Evolutionary conservation across 1,140 invertebrate genomes (phyloP).

Genomic region (Brachionus manjavacas): DNA sequence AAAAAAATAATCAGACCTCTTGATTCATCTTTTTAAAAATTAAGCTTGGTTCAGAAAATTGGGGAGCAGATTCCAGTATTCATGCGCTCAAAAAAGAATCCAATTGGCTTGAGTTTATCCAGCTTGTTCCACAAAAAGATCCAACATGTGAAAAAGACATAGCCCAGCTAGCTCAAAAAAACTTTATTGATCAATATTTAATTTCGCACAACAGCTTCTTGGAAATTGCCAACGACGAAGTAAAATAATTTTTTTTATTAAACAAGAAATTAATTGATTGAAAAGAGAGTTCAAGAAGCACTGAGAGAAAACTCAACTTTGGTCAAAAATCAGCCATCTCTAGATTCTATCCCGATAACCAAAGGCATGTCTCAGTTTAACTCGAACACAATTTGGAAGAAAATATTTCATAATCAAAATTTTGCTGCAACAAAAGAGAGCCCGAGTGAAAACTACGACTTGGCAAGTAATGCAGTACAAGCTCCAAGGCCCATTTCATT

Average conservation of each 20-base stretch:
- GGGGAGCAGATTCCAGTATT: conserved; percentile 50
- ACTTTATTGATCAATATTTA: conserved; percentile 52
- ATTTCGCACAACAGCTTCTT: conserved; percentile 51
- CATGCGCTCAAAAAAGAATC: conserved; percentile 54
- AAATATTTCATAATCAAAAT: conserved; percentile 46
- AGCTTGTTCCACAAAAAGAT: conserved; percentile 50
- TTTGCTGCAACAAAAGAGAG: neutral
- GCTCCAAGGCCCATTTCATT: neutral
- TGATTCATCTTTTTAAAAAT: neutral
- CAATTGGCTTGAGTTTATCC: conserved; percentile 53
- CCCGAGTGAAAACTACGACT: neutral
- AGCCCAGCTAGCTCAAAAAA: conserved; percentile 49
- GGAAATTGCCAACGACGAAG: conserved; percentile 50
- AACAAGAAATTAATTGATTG: neutral
- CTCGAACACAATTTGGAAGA: conserved; percentile 50
- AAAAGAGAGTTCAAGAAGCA: conserved; percentile 53
- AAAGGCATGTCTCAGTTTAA: conserved; percentile 47
- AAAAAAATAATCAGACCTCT: too few species aligned
- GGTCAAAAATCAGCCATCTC: conserved; percentile 48
- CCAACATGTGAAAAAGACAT: conserved; percentile 51
- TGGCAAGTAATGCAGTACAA: neutral
- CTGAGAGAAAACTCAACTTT: conserved; percentile 51
- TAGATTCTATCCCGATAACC: conserved; percentile 47
- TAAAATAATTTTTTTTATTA: conserved; percentile 42
- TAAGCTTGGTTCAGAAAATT: conserved; percentile 51